phyloP scores from a whole-genome alignment of 2,113 vertebrate species.

The Pseudorectes ferrugineus region DNA sequence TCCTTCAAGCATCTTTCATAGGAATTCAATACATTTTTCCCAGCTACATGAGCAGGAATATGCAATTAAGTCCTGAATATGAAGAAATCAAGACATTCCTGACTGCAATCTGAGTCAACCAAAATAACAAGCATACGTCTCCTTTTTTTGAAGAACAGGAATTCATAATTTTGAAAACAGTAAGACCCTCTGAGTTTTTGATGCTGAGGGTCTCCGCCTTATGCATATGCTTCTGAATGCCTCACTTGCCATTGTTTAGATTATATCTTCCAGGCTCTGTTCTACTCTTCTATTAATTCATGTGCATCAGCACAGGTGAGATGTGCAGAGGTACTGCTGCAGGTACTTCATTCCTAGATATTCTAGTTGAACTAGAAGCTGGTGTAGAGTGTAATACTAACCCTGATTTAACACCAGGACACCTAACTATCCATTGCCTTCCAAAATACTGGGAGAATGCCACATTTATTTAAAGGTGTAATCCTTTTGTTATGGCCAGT shows the following conservation, averaged over 20 bases:
- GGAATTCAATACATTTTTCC: neutral
- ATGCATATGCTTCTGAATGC: rapidly evolving
- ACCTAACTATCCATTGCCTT: neutral
- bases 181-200: neutral
- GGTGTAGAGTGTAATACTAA: neutral
- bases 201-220: neutral
- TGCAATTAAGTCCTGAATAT: neutral
- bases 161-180: neutral
- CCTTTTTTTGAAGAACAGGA: neutral
- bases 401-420: neutral
- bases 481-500: neutral
- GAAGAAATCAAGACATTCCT: neutral
- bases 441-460: neutral
- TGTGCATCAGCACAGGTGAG: neutral
- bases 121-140: neutral
- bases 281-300: neutral
- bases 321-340: neutral
- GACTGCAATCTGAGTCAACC: neutral
- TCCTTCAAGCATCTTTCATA: neutral
- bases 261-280: neutral
- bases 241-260: neutral
- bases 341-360: neutral
- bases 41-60: neutral
- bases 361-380: neutral
- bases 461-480: neutral